These are phyloP conservation scores for Bettongia penicillata DNA, from an alignment of 2,113 vertebrate species.

Conservation along the genomic window DNA sequence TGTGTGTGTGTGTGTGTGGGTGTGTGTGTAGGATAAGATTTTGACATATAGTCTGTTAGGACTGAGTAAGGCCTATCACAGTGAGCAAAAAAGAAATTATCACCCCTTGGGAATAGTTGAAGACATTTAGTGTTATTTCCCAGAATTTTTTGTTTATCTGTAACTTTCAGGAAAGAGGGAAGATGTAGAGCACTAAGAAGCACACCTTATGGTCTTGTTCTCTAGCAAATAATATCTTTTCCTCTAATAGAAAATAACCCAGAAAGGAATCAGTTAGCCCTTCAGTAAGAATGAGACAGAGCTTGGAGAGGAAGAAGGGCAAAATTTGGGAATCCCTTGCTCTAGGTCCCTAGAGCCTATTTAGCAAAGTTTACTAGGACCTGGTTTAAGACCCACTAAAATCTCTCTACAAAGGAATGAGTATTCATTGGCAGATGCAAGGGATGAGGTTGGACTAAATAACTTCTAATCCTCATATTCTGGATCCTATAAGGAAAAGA, in stretches of 20 bases:
- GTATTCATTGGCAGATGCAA: not conserved
- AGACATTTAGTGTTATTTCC: not conserved
- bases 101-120: not conserved
- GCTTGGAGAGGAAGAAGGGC: not conserved
- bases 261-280: not conserved
- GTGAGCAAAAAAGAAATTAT: not conserved
- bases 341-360: not conserved
- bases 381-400: not conserved
- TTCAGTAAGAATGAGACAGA: not conserved
- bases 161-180: not conserved
- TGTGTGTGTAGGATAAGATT: not conserved
- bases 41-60: not conserved
- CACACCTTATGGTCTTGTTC: not conserved
- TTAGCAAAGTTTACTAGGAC: not conserved
- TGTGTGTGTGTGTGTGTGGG: not conserved
- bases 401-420: not conserved
- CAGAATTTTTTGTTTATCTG: not conserved
- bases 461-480: not conserved
- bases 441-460: not conserved
- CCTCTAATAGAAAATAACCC: not conserved
- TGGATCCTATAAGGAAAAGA: not conserved
- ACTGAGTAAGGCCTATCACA: not conserved
- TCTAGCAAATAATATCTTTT: not conserved
- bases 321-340: not conserved
- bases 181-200: not conserved